These are phyloP conservation scores for Gastrophryne carolinensis DNA, from an alignment of 2,797 vertebrate species.

Conservation along the genomic window DNA sequence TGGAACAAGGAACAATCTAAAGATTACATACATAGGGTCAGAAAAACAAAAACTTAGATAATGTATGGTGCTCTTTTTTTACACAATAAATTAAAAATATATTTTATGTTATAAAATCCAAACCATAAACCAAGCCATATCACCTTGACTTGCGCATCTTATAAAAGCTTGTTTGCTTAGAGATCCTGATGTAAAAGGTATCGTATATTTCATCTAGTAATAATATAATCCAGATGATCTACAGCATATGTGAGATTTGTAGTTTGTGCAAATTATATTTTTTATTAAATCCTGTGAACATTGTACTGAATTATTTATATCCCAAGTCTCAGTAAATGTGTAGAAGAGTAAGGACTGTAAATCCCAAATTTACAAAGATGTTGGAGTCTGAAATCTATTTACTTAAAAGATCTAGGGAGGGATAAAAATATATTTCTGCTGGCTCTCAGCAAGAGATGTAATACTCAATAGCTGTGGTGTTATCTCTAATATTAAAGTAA, in stretches of 20 bases:
- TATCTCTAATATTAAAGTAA: background rate
- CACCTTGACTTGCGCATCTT: background rate
- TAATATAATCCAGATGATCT: slow-evolving; percentile 30
- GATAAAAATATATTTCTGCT: slow-evolving; percentile 2
- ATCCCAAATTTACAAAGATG: slow-evolving; percentile 30
- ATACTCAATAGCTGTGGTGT: background rate
- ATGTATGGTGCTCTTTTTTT: background rate
- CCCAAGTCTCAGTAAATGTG: background rate
- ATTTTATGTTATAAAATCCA: background rate
- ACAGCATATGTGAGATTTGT: slow-evolving; percentile 31
- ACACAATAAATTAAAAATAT: background rate
- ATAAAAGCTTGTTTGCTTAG: slow-evolving; percentile 14
- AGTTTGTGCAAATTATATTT: slow-evolving; percentile 44
- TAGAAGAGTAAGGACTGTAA: slow-evolving; percentile 12
- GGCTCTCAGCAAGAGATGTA: background rate
- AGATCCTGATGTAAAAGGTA: slow-evolving; percentile 21
- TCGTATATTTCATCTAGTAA: slow-evolving; percentile 31
- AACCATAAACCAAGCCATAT: background rate
- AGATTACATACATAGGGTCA: no score
- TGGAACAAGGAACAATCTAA: no score
- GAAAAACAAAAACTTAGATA: no score
- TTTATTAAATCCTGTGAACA: slow-evolving; percentile 35
- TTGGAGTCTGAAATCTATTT: slow-evolving; percentile 28
- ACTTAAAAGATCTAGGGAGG: slow-evolving; percentile 31
- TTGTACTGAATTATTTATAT: slow-evolving; percentile 42